Percentiles rank a stretch among this genome's conserved stretches.
phyloP scores from a whole-genome alignment of 2,797 vertebrate species.

The Hybognathus amarus region DNA sequence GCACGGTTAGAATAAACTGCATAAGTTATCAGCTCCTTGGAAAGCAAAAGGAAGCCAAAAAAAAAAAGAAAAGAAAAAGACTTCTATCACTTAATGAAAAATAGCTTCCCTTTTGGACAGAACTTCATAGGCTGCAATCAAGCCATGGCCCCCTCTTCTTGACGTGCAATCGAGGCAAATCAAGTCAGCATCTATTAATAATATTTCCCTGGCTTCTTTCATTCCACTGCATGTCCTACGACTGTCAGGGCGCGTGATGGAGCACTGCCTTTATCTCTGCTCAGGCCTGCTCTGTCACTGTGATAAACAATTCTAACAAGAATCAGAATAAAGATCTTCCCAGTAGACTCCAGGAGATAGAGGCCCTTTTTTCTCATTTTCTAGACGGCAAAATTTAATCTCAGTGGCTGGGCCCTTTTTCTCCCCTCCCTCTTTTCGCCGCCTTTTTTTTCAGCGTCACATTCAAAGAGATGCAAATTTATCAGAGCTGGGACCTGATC shows the following conservation, averaged over 20 bases:
- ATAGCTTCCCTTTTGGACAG: conserved; percentile 99
- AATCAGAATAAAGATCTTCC: conserved; percentile 99
- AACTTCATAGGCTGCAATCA: conserved; percentile 99
- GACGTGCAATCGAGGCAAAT: conserved; percentile 98
- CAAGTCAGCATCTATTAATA: conserved; percentile 99
- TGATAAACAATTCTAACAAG: conserved; percentile 99
- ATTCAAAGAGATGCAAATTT: conserved; percentile 99
- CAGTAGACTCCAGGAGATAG: conserved; percentile 98
- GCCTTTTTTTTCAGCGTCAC: conserved; percentile 82
- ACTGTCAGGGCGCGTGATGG: conserved; percentile 98
- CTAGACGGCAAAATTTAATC: conserved; percentile 99
- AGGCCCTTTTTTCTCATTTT: conserved; percentile 98
- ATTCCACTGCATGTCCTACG: conserved; percentile 97
- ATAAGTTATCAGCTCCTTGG: conserved; percentile 99
- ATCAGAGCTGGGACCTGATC: conserved; percentile 90
- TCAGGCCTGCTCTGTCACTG: conserved; percentile 98
- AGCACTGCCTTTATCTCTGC: conserved; percentile 99
- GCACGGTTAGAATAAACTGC: conserved; percentile 98
- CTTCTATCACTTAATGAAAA: conserved; percentile 99
- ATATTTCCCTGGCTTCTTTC: conserved; percentile 99
- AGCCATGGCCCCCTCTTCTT: conserved; percentile 89
- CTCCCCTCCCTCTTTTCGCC: conserved; percentile 60
- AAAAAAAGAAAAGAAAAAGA: conserved; percentile 74
- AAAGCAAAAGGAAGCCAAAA: conserved; percentile 81
- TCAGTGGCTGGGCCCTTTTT: conserved; percentile 86